Percentiles rank a stretch among this genome's conserved stretches.
These are phyloP conservation scores for Ptilodon capucinus DNA, from an alignment of 2,888 invertebrate genomes.

Conservation along the genomic window DNA sequence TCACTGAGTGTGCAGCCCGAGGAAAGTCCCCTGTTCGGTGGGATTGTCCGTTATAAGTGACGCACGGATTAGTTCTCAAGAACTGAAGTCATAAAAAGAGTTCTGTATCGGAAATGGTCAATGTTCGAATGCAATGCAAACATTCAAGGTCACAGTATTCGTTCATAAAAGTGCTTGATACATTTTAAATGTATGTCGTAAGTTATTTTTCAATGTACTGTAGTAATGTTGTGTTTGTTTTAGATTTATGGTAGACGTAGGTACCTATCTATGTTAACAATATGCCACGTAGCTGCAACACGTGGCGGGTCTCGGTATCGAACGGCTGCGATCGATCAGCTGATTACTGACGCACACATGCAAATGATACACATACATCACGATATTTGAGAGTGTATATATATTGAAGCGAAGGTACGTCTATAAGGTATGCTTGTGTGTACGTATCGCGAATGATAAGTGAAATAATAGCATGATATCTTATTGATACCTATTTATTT, in stretches of 20 bases:
- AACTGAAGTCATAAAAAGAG: neutral
- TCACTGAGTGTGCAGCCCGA: neutral
- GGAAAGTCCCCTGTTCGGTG: neutral
- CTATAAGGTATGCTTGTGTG: neutral
- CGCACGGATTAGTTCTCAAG: neutral
- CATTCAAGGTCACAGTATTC: too few relatives aligned
- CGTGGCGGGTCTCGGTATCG: neutral
- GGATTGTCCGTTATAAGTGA: neutral
- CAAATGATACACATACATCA: neutral
- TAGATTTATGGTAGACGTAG: too few relatives aligned
- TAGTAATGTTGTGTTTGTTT: too few relatives aligned
- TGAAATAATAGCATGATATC: neutral
- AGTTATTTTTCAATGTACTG: too few relatives aligned
- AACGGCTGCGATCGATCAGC: neutral
- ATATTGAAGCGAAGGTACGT: neutral
- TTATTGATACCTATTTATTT: too few relatives aligned
- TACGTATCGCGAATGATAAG: neutral
- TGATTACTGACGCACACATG: neutral
- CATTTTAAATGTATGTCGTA: too few relatives aligned
- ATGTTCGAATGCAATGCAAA: too few relatives aligned
- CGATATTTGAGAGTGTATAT: neutral
- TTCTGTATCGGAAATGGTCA: neutral
- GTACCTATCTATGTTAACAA: neutral
- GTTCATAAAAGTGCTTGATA: too few relatives aligned
- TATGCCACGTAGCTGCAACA: neutral